A percentile compares a stretch with the other conserved stretches of the same genome.
phyloP scores from a whole-genome alignment of 2,888 invertebrate genomes.

The Nowickia ferox region DNA sequence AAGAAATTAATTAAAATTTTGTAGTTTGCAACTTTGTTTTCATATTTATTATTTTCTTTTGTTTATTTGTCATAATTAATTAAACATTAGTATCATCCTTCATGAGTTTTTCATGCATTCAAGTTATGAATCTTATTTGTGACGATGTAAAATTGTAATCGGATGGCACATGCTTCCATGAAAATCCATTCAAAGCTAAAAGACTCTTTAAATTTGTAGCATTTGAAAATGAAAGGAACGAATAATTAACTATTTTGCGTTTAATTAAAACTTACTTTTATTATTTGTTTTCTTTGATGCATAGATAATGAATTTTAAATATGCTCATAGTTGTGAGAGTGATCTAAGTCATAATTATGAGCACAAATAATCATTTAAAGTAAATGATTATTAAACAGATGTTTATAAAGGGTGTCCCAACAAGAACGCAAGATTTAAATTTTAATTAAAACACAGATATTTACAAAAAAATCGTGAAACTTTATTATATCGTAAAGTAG shows the following conservation, averaged over 20 bases:
- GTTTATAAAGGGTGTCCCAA: too few species aligned
- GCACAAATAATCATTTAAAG: too few species aligned
- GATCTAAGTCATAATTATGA: too few species aligned
- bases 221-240: neutral
- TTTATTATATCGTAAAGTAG: too few species aligned
- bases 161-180: conserved; percentile 3
- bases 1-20: too few species aligned
- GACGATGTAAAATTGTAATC: neutral
- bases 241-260: neutral
- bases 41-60: neutral
- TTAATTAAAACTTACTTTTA: neutral
- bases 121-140: neutral
- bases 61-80: neutral
- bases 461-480: too few species aligned
- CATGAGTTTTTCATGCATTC: neutral
- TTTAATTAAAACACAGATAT: too few species aligned
- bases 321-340: too few species aligned
- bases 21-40: too few species aligned
- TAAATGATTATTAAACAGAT: too few species aligned
- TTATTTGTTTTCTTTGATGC: conserved; percentile 2
- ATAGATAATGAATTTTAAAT: neutral
- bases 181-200: neutral
- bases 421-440: too few species aligned
- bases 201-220: neutral
- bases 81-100: neutral